A percentile compares a stretch with the other conserved stretches of the same genome.
phyloP scores from a whole-genome alignment of 2,113 vertebrate genomes.

The Barnardius zonarius region DNA sequence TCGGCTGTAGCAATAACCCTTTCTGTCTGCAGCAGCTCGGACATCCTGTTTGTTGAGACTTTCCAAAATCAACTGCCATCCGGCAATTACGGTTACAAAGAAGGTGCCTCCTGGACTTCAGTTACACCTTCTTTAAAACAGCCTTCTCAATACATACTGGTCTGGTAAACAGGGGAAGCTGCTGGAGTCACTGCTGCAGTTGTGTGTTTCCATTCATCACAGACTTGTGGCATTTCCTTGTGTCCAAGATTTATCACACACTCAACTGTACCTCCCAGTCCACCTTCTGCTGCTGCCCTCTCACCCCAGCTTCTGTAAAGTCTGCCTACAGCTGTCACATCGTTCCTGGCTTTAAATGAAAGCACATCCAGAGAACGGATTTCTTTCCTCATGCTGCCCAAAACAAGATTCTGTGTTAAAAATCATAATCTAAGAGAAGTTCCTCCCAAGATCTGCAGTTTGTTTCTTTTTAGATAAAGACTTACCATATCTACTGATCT shows the following conservation, averaged over 20 bases:
- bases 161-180: background rate
- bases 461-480: background rate
- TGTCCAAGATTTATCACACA: background rate
- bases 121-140: background rate
- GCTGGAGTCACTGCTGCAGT: background rate
- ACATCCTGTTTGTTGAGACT: background rate
- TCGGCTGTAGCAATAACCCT: background rate
- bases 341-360: background rate
- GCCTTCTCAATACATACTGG: background rate
- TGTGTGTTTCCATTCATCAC: background rate
- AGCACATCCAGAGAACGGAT: background rate
- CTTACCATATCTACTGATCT: background rate
- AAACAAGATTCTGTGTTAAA: background rate
- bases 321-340: background rate
- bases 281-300: background rate
- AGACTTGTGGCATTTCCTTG: background rate
- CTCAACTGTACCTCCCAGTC: background rate
- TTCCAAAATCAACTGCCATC: background rate
- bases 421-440: background rate
- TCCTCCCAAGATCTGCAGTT: background rate
- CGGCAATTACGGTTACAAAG: background rate
- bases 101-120: background rate
- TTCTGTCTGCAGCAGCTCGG: background rate
- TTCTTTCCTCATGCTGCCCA: background rate
- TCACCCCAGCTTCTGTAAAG: background rate